Base-by-base conservation (phyloP, 1,140 invertebrate species). In the Nautilus pompilius region DNA sequence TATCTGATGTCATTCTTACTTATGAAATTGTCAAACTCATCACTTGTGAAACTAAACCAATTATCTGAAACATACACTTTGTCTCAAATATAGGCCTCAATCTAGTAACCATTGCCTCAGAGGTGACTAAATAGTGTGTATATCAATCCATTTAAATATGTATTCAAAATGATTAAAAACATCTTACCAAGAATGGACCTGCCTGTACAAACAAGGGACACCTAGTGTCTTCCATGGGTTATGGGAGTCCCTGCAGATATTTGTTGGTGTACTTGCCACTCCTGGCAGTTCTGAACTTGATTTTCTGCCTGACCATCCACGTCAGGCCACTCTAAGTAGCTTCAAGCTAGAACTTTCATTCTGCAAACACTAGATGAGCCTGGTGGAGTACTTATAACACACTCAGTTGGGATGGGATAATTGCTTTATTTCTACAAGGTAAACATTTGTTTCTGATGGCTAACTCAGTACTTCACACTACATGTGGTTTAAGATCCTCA, bases 341-440 rank as follows among this genome's bases (percentile, higher is more conserved):
- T 68, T 32, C 85, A 58, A 3, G 87, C 76, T 15, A 84, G 53
- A 3, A 74, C 65, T 72, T 88, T 88, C 85, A 87, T 88, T 0
- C 72, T 76, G 0, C 80, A 80, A 10, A 86, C 80, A 5, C 86
- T 84, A 6, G 77, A 71, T 87, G 86, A 4, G n/a, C n/a, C n/a
- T n/a, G n/a, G n/a, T n/a, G n/a, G n/a, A n/a, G n/a, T n/a, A n/a
- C n/a, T n/a, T n/a, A n/a, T n/a, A n/a, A n/a, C n/a, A n/a, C n/a
- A n/a, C n/a, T n/a, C n/a, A n/a, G n/a, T n/a, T n/a, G n/a, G n/a
- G n/a, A n/a, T n/a, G n/a, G n/a, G n/a, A n/a, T n/a, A n/a, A n/a
- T n/a, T n/a, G n/a, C n/a, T n/a, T n/a, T n/a, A n/a, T n/a, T n/a
- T n/a, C n/a, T n/a, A n/a, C n/a, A n/a, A n/a, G n/a, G n/a, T n/a